Conservation (phyloP, 2,888 invertebrate genomes). For the Nephrotoma flavescens region DNA sequence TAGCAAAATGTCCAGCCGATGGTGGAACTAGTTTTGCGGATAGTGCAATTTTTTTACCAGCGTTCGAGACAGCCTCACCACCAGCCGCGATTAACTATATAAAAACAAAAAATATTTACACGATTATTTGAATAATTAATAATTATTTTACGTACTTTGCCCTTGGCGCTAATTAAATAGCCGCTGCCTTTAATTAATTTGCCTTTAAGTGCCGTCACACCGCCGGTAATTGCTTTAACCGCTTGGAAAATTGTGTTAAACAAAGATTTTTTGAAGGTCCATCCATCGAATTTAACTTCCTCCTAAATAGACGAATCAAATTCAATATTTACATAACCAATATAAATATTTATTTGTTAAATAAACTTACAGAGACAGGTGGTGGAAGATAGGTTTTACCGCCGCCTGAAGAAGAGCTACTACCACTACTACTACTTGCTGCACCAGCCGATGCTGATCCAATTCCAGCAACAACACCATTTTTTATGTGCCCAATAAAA, state of each 20-base stretch:
- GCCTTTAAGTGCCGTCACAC: conserved; percentile 74
- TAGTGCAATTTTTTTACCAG: conserved; percentile 65
- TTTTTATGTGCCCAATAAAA: conserved; percentile 26
- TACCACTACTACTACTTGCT: conserved; percentile 23
- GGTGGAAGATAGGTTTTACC: conserved; percentile 4
- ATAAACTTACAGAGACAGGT: not conserved
- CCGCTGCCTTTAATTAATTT: conserved; percentile 77
- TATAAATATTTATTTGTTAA: not conserved
- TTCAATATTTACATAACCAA: not conserved
- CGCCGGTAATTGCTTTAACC: conserved; percentile 75
- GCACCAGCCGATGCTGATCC: conserved; percentile 31
- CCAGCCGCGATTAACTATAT: conserved; percentile 49
- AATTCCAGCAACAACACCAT: conserved; percentile 25
- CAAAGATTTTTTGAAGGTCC: conserved; percentile 69
- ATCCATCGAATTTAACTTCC: conserved; percentile 42
- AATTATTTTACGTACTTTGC: conserved; percentile 26
- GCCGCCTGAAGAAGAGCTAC: conserved; percentile 10
- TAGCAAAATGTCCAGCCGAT: conserved; percentile 8
- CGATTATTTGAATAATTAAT: not conserved
- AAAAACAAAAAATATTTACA: conserved; percentile 22
- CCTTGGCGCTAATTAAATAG: conserved; percentile 45
- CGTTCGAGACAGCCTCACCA: conserved; percentile 63
- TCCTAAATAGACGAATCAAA: not conserved
- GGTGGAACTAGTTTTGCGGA: conserved; percentile 51
- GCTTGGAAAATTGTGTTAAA: conserved; percentile 72